Conservation (phyloP, 2,113 vertebrate species). For the Mirza zaza region DNA sequence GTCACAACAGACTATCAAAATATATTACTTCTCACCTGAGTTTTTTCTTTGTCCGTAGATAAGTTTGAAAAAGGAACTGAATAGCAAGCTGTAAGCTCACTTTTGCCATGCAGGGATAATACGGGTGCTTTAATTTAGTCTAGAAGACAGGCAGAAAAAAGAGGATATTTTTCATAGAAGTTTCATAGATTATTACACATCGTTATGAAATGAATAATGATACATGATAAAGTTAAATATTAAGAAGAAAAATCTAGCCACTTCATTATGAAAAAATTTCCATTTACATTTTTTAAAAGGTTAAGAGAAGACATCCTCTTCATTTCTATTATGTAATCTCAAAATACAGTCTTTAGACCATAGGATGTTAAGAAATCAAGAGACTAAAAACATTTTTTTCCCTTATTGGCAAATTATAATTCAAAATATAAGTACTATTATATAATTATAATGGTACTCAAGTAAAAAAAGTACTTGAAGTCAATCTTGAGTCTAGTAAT, state of each 20-base stretch:
- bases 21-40: conserved; percentile 87
- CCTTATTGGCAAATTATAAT: background rate
- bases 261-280: background rate
- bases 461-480: background rate
- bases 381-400: background rate
- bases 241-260: conserved; percentile 13
- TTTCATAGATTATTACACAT: conserved; percentile 22
- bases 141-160: conserved; percentile 73
- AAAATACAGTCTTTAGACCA: background rate
- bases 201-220: background rate
- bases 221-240: background rate
- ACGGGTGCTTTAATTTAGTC: conserved; percentile 97
- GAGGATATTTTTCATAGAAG: background rate
- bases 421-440: no score
- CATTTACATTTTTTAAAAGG: conserved; percentile 1
- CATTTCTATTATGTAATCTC: conserved; percentile 5
- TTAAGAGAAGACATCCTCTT: background rate
- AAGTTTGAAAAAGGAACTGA: conserved; percentile 98
- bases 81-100: conserved; percentile 95
- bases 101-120: conserved; percentile 97
- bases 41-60: conserved; percentile 98
- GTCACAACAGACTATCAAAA: background rate
- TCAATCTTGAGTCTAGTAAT: background rate
- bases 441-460: background rate
- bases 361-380: background rate